A percentile compares a stretch with the other conserved stretches of the same genome.
phyloP scores from a whole-genome alignment of 2,888 invertebrate genomes.

The Caenorhabditis virilis region DNA sequence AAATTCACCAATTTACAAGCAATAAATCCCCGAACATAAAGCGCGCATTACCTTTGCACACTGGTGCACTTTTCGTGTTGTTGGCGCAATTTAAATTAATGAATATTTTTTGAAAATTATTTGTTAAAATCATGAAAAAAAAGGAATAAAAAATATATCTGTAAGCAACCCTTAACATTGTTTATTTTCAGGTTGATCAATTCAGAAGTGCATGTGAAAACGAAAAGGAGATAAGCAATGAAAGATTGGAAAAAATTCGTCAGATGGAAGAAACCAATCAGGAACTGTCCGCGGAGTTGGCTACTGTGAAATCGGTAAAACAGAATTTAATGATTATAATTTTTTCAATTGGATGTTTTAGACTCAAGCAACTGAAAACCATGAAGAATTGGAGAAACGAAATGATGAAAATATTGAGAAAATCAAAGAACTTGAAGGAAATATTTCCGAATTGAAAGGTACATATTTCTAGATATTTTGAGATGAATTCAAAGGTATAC shows the following conservation, averaged over 20 bases:
- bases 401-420: constrained; percentile 36
- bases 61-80: no score
- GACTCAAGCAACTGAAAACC: constrained; percentile 5
- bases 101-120: no score
- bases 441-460: constrained; percentile 17
- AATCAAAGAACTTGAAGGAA: constrained; percentile 24
- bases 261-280: constrained; percentile 64
- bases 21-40: no score
- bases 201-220: constrained; percentile 35
- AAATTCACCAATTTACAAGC: no score
- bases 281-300: constrained; percentile 50
- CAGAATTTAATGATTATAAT: not conserved
- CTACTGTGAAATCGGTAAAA: constrained; percentile 11
- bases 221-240: constrained; percentile 23
- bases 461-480: no score
- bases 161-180: not conserved
- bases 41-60: no score
- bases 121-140: no score
- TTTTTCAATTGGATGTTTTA: not conserved
- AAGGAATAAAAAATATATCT: no score
- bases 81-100: no score
- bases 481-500: no score
- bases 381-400: constrained; percentile 22
- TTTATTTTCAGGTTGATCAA: constrained; percentile 33
- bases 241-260: constrained; percentile 43